Evolutionary conservation across 2,797 vertebrate species (phyloP), one percentile per base, ranked within the genome.

Genomic region (Acanthis flammea): DNA sequence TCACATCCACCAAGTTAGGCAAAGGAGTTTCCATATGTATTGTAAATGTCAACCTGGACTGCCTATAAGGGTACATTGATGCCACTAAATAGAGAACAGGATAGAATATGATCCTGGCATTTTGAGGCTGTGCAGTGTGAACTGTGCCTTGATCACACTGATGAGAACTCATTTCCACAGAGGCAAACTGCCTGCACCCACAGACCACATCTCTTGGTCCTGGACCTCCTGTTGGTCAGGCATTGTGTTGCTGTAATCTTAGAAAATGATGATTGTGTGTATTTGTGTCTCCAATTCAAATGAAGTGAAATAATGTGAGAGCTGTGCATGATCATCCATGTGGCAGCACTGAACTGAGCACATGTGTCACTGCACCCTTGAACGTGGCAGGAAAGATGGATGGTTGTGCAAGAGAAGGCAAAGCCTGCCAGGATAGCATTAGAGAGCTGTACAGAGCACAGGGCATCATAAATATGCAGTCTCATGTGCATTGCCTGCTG

Each of bases 311-410:
- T 51, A 41, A 35, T 0, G 8, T 22, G 57, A 58, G 44, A 73
- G 16, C 17, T 47, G 22, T 65, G 47, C 13, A 2, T 12, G 31
- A 50, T 27, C 33, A 14, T 57, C 42, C 5, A 0, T 30, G 39
- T 19, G 37, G 37, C 27, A 72, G n/a, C 39, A 23, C 30, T 41
- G 74, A 84, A 35, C 22, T 24, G 23, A 50, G 19, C 53, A 6
- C 9, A 5, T 1, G 7, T 42, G 31, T 61, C 35, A 15, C 10
- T 54, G 11, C 0, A 0, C 6, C 60, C 30, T 77, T 42, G 30
- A 75, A 61, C 1, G 0, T 3, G 39, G 9, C 24, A 45, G 9
- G 5, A 19, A 51, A 47, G 55, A 21, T 47, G 8, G 6, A 39
- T 13, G 28, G 22, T 5, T 51, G 24, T 51, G 23, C 35, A 66